Evolutionary conservation across 1,140 invertebrate genomes (phyloP), one percentile per base, ranked within the genome.

Genomic region (Drosophila sturtevanti): DNA sequence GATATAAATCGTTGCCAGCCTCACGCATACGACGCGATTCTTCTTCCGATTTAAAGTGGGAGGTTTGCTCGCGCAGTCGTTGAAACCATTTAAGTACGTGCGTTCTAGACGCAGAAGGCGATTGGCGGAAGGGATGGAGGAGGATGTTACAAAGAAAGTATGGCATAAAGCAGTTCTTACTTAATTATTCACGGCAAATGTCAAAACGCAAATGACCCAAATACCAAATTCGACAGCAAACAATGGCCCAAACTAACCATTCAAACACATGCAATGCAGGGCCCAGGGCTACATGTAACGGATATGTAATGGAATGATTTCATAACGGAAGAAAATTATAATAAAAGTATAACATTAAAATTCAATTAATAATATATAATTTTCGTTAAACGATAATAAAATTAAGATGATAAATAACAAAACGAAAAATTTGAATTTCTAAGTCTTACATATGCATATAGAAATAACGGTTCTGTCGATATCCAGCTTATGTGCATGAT

Each of bases 61-160:
- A 67, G 61, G 81, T 82, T 69, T 77, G 70, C 58, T 80, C 73
- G 63, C 74, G 77, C 18, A 86, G 69, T 66, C 82, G 77, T 77
- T 82, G 81, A 82, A 86, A 86, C 81, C 81, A 86, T 82, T 86
- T 79, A 38, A 86, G 69, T 67, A 84, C 81, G 59, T 82, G 81
- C 27, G 80, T 68, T 63, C 81, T 85, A 21, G n/a, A 18, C 27
- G 44, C 24, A 52, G 27, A 22, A 18, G 12, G 37, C 16, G 2
- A 9, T n/a, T 1, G 10, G 14, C 10, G 21, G 9, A 12, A 35
- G 16, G 12, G 10, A 11, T n/a, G 24, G 34, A 18, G n/a, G 55
- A 54, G 37, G 58, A 27, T 48, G 70, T 14, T 38, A 34, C 34
- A 24, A 14, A 38, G 63, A 21, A 38, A 62, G 52, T 24, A 55